phyloP scores from a whole-genome alignment of 2,888 invertebrate genomes.

The Dioctria linearis region DNA sequence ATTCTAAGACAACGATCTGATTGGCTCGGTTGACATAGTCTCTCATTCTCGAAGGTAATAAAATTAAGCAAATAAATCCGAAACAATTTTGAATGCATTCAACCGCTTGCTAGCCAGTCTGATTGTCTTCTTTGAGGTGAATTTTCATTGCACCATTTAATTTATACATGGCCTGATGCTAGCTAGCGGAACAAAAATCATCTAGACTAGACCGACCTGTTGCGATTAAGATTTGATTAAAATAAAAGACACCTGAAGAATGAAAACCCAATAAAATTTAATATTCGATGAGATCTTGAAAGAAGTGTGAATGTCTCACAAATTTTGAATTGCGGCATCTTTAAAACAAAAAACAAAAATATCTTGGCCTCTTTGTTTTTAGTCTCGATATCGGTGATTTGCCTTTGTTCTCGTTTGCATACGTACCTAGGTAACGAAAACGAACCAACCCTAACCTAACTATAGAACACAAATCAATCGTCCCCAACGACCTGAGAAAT shows the following conservation, averaged over 20 bases:
- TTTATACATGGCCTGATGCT: no score
- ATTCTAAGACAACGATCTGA: neutral
- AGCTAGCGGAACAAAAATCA: no score
- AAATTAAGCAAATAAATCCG: neutral
- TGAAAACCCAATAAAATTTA: neutral
- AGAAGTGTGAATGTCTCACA: conserved; percentile 9
- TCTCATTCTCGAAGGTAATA: neutral
- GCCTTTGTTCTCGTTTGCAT: neutral
- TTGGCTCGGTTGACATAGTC: neutral
- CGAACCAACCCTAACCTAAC: neutral
- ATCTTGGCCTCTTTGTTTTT: conserved; percentile 6
- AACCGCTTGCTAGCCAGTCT: neutral
- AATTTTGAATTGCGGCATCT: neutral
- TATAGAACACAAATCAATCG: conserved; percentile 29
- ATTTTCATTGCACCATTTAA: neutral
- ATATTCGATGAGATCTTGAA: neutral
- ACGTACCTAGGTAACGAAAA: neutral
- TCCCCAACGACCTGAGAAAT: conserved; percentile 18
- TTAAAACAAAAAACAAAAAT: neutral
- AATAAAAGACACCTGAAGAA: neutral
- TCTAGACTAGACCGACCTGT: no score
- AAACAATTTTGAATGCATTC: neutral
- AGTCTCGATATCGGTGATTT: neutral
- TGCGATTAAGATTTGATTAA: neutral
- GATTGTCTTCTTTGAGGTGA: neutral